Evolutionary conservation across 2,888 invertebrate genomes (phyloP).

Genomic region (Ectemnius lituratus): DNA sequence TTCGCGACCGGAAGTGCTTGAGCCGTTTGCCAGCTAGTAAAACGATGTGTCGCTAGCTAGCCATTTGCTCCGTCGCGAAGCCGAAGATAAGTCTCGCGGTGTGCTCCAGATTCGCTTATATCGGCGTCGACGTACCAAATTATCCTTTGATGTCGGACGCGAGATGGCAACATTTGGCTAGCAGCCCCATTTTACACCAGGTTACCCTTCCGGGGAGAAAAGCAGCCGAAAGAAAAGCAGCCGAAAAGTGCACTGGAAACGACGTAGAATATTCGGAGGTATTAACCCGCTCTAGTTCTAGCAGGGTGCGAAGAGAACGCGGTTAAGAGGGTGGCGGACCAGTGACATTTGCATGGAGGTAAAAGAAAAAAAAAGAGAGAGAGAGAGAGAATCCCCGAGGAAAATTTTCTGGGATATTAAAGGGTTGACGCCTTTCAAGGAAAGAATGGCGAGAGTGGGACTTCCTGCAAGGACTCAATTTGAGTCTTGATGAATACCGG

Average conservation of each 20-base stretch:
- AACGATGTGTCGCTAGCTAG: constrained; percentile 8
- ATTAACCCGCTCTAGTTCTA: no score
- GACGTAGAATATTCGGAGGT: no score
- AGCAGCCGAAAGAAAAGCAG: no score
- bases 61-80: constrained; percentile 6
- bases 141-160: neutral
- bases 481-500: no score
- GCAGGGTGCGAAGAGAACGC: no score
- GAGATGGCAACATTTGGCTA: neutral
- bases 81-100: constrained; percentile 6
- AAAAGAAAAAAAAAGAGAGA: neutral
- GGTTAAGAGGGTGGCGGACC: no score
- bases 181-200: neutral
- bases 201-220: no score
- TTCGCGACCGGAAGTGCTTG: constrained; percentile 28
- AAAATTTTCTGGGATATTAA: neutral
- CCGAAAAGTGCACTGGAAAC: no score
- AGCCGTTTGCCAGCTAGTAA: constrained; percentile 33
- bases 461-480: no score
- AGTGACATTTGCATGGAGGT: neutral
- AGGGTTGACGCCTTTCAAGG: neutral
- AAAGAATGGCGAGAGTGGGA: neutral
- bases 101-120: constrained; percentile 9
- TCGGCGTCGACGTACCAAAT: neutral
- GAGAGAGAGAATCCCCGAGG: neutral